Conservation (phyloP, 2,113 vertebrate genomes). For the Thamnophis sirtalis region DNA sequence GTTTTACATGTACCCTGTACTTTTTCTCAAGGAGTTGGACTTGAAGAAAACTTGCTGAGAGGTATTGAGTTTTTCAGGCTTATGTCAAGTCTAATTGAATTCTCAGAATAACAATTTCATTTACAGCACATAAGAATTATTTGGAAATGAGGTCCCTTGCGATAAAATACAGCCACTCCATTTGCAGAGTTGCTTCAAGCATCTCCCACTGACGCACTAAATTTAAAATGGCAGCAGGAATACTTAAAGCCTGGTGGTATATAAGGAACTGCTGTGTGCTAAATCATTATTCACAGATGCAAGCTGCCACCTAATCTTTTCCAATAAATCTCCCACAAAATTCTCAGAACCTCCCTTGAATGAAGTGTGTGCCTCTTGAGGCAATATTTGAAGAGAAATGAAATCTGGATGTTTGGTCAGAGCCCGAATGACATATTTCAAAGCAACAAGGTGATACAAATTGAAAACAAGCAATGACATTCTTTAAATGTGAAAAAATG, state of each 20-base stretch:
- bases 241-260: constrained; percentile 11
- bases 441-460: constrained; percentile 10
- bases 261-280: neutral
- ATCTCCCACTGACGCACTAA: neutral
- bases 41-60: constrained; percentile 22
- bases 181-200: neutral
- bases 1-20: neutral
- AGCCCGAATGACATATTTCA: constrained; percentile 13
- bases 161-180: neutral
- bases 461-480: neutral
- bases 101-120: constrained; percentile 32
- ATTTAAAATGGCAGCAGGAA: neutral
- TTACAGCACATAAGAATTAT: constrained; percentile 21
- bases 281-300: constrained; percentile 28
- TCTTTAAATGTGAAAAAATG: neutral
- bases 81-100: constrained; percentile 13
- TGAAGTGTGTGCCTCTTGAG: neutral
- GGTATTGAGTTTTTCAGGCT: neutral
- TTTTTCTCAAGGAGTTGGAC: constrained; percentile 14
- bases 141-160: constrained; percentile 26
- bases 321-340: constrained; percentile 11
- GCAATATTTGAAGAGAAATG: constrained; percentile 8
- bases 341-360: neutral
- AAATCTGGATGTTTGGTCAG: constrained; percentile 8
- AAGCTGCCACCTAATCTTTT: neutral